Evolutionary conservation across 2,797 vertebrate species (phyloP).

Genomic region (Synanceia verrucosa): DNA sequence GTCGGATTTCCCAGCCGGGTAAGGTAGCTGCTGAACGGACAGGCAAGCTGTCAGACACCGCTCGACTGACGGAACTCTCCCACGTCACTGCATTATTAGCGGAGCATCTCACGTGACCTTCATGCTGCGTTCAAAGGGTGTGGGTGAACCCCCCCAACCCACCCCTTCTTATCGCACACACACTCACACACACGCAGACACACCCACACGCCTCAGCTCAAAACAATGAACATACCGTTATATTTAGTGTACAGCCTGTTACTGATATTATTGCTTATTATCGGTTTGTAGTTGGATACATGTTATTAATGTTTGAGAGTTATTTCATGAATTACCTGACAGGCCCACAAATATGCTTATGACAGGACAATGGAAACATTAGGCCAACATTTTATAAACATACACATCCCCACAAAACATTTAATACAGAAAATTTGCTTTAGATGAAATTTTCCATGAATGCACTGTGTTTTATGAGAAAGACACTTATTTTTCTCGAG

Average conservation of each 20-base stretch:
- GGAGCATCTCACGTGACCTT: conserved; percentile 79
- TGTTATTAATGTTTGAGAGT: neutral
- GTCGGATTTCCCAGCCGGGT: conserved; percentile 30
- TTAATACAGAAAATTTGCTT: neutral
- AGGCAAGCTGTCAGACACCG: conserved; percentile 64
- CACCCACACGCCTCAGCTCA: neutral
- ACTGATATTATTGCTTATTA: neutral
- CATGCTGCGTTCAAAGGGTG: conserved; percentile 53
- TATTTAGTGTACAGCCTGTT: neutral
- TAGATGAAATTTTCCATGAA: neutral
- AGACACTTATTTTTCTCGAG: too few species aligned
- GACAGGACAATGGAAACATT: too few species aligned
- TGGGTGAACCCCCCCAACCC: neutral
- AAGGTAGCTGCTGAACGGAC: conserved; percentile 35
- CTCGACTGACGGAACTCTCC: conserved; percentile 73
- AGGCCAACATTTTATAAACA: neutral
- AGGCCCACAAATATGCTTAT: neutral
- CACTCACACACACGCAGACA: neutral
- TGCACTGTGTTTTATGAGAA: too few species aligned
- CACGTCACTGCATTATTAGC: conserved; percentile 82
- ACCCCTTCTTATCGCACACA: neutral
- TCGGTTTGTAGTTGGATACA: neutral
- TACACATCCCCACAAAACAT: neutral
- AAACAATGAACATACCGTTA: neutral
- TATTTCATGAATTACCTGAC: neutral